These are phyloP conservation scores for Toxotes lorentzi DNA, from an alignment of 2,797 vertebrate species.

Conservation along the genomic window DNA sequence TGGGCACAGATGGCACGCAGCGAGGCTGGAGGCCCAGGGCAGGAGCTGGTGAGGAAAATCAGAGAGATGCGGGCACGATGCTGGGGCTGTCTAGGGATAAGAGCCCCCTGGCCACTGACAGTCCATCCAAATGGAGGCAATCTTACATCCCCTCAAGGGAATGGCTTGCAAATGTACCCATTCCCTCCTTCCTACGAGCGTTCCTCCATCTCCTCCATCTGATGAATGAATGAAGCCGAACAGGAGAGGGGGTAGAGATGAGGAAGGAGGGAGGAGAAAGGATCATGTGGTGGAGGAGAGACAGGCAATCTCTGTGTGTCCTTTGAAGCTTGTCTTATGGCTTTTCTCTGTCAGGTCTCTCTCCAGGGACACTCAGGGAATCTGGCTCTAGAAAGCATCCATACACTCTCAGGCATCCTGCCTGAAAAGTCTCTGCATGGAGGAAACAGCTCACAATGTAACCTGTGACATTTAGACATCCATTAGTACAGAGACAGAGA, in stretches of 20 bases:
- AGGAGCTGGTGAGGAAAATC: constrained; percentile 63
- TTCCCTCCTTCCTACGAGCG: constrained; percentile 54
- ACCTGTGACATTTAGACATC: constrained; percentile 49
- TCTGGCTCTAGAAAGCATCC: constrained; percentile 67
- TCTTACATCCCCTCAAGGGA: constrained; percentile 74
- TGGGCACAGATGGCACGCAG: constrained; percentile 75
- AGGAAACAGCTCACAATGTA: constrained; percentile 27
- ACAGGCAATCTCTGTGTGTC: constrained; percentile 79
- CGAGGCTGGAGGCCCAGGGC: constrained; percentile 62
- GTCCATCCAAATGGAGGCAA: constrained; percentile 77
- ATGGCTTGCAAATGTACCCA: constrained; percentile 74
- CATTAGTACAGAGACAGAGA: not conserved
- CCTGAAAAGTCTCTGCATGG: constrained; percentile 38
- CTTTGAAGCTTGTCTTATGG: constrained; percentile 85
- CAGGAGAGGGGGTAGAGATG: constrained; percentile 23
- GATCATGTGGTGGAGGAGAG: constrained; percentile 64
- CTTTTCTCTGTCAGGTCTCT: constrained; percentile 78
- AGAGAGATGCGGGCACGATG: constrained; percentile 54
- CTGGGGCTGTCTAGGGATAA: constrained; percentile 57
- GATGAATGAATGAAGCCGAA: constrained; percentile 65
- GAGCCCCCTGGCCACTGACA: constrained; percentile 62
- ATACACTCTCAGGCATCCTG: constrained; percentile 54
- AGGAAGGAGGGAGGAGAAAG: not conserved
- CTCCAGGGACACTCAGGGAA: constrained; percentile 68
- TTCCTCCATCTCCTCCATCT: constrained; percentile 61